phyloP scores from a whole-genome alignment of 2,888 invertebrate genomes.

The Belgica antarctica region DNA sequence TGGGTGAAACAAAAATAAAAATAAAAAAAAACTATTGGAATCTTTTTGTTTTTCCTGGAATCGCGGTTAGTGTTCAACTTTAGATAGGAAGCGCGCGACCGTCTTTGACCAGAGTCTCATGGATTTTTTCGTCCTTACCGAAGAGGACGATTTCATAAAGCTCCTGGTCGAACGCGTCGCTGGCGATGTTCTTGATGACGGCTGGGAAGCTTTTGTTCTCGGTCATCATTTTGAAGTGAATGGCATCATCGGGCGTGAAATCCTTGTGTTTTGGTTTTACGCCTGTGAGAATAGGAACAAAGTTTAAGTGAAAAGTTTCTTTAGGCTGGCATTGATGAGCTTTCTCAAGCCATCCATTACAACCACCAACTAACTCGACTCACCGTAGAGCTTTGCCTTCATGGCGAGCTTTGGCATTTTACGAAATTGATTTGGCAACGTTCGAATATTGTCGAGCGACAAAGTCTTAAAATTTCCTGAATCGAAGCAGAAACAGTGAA shows the following conservation, averaged over 20 bases:
- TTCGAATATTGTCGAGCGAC: conserved; percentile 58
- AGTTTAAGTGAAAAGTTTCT: background rate
- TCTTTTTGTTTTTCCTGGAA: background rate
- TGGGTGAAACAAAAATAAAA: background rate
- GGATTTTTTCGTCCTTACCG: conserved; percentile 65
- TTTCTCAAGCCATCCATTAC: too few species aligned
- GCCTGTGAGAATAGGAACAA: conserved; percentile 51
- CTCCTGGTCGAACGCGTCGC: conserved; percentile 62
- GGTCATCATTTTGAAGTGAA: conserved; percentile 69
- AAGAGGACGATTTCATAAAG: conserved; percentile 66
- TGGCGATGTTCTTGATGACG: conserved; percentile 62
- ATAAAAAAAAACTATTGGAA: background rate
- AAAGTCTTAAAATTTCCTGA: conserved; percentile 63
- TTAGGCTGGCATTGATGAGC: too few species aligned
- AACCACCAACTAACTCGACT: conserved; percentile 46
- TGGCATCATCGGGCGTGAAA: conserved; percentile 72
- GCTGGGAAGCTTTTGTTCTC: conserved; percentile 70
- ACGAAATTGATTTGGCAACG: conserved; percentile 59
- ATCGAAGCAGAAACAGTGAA: conserved; percentile 65
- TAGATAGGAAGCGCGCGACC: conserved; percentile 56
- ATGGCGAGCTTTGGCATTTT: conserved; percentile 66
- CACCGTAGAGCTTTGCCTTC: conserved; percentile 64
- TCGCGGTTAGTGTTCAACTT: background rate
- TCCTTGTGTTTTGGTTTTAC: conserved; percentile 61
- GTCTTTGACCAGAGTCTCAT: conserved; percentile 63